Evolutionary conservation across 2,888 invertebrate species (phyloP).

Genomic region (Leucania comma): DNA sequence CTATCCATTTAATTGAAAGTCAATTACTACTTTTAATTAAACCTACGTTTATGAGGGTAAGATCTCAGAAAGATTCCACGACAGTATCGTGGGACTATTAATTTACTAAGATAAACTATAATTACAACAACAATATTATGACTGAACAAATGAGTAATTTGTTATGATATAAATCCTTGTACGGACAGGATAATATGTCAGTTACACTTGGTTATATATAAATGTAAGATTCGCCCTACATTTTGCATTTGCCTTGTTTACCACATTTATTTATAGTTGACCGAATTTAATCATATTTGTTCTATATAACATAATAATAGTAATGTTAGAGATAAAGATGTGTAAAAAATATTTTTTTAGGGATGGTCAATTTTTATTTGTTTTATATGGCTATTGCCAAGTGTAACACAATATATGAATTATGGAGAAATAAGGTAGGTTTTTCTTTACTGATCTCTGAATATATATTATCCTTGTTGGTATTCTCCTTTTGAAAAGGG

Average conservation of each 20-base stretch:
- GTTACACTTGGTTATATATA: slow-evolving; percentile 43
- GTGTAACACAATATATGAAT: not conserved
- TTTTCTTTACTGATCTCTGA: not conserved
- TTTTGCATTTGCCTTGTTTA: slow-evolving; percentile 43
- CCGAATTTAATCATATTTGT: slow-evolving; percentile 36
- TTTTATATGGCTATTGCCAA: not conserved
- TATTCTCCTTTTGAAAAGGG: not conserved
- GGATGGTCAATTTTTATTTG: not conserved
- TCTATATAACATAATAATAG: slow-evolving; percentile 9
- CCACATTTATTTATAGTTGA: slow-evolving; percentile 43
- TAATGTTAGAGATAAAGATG: slow-evolving; percentile 14
- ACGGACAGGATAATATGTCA: slow-evolving; percentile 42
- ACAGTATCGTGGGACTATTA: slow-evolving; percentile 59
- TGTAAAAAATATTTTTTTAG: slow-evolving; percentile 15
- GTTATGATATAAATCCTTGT: slow-evolving; percentile 55
- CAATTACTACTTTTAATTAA: not conserved
- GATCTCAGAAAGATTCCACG: slow-evolving; percentile 69
- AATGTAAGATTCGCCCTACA: slow-evolving; percentile 46
- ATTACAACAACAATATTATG: slow-evolving; percentile 60
- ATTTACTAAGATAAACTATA: slow-evolving; percentile 59
- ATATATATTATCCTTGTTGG: not conserved
- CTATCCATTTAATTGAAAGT: not conserved
- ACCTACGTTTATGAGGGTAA: slow-evolving; percentile 42
- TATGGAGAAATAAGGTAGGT: not conserved
- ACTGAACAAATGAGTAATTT: slow-evolving; percentile 60